A percentile compares a stretch with the other conserved stretches of the same genome.
phyloP scores from a whole-genome alignment of 2,113 vertebrate genomes.

The Salvelinus sp. region DNA sequence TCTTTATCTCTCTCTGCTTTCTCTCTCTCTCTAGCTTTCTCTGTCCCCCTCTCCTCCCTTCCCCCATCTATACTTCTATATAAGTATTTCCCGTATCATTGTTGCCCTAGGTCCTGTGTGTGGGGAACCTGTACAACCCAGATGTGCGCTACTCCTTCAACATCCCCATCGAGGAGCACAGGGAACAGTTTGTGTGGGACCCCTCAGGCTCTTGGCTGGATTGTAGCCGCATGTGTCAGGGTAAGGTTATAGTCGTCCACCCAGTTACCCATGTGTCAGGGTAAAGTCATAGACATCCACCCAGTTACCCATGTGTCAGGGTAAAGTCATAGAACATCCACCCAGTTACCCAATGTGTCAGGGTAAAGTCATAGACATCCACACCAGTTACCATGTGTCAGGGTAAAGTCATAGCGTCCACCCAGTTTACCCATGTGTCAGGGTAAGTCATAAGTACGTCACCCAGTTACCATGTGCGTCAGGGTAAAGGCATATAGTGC shows the following conservation, averaged over 20 bases:
- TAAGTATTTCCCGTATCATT: neutral
- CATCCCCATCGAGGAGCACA: conserved; percentile 85
- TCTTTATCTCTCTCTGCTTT: neutral
- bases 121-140: conserved; percentile 93
- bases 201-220: conserved; percentile 88
- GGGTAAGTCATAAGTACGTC: too few relatives aligned
- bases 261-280: conserved; percentile 73
- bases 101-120: conserved; percentile 86
- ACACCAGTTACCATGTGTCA: too few relatives aligned
- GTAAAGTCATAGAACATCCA: too few relatives aligned
- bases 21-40: neutral
- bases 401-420: too few relatives aligned
- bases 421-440: too few relatives aligned
- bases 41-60: neutral
- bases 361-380: too few relatives aligned
- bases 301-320: too few relatives aligned
- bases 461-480: too few relatives aligned
- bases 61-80: conserved; percentile 39
- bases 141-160: conserved; percentile 93
- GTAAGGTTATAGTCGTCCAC: conserved; percentile 64
- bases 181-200: conserved; percentile 87
- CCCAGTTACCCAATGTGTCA: too few relatives aligned
- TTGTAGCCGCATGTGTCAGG: conserved; percentile 90
- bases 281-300: conserved; percentile 51
- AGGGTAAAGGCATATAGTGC: too few relatives aligned